Conservation (phyloP, 2,888 invertebrate genomes). For the Smittia sp. region DNA sequence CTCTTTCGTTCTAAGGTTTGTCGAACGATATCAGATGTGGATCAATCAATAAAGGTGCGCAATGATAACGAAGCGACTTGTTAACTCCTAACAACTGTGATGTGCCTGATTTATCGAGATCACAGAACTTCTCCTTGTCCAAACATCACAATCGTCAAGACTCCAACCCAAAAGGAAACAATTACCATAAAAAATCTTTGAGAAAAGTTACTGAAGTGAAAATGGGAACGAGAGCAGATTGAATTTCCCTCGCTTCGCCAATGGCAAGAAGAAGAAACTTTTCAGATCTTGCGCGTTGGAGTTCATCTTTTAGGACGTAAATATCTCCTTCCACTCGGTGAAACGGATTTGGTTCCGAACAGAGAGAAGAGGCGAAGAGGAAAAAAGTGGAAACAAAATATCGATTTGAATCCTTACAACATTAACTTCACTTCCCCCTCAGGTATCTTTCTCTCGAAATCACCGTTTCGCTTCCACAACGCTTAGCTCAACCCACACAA, state of each 20-base stretch:
- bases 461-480: not conserved
- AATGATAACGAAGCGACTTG: too few relatives aligned
- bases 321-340: not conserved
- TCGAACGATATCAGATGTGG: too few relatives aligned
- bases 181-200: slow-evolving; percentile 5
- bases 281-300: not conserved
- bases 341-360: not conserved
- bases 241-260: not conserved
- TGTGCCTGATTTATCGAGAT: too few relatives aligned
- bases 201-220: not conserved
- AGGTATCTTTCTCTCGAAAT: not conserved
- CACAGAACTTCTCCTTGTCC: too few relatives aligned
- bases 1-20: too few relatives aligned
- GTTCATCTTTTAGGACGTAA: not conserved
- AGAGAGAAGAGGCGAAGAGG: not conserved
- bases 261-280: not conserved
- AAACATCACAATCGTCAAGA: too few relatives aligned
- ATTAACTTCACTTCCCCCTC: slow-evolving; percentile 14
- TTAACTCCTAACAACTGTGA: too few relatives aligned
- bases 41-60: too few relatives aligned
- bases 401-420: slow-evolving; percentile 35
- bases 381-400: slow-evolving; percentile 21
- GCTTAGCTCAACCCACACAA: not conserved
- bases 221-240: not conserved
- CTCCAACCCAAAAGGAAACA: too few relatives aligned